Conservation (phyloP, 2,888 invertebrate genomes). For the Phytoseiulus persimilis region DNA sequence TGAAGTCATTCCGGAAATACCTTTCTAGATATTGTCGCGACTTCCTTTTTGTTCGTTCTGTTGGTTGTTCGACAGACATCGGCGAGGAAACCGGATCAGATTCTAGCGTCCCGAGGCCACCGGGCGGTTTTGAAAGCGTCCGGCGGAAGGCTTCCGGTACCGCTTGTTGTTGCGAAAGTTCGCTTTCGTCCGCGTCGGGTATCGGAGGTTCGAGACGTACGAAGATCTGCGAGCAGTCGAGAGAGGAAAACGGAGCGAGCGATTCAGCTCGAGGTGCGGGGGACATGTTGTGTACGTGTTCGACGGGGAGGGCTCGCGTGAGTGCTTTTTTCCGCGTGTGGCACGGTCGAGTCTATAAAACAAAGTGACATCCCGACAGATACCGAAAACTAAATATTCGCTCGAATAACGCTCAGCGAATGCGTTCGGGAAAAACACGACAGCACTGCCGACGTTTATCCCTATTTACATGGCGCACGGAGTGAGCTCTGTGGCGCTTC, state of each 20-base stretch:
- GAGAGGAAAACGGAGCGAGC: background rate
- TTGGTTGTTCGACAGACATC: no score
- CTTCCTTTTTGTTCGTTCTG: no score
- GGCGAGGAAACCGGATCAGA: no score
- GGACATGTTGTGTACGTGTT: background rate
- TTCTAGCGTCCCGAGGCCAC: no score
- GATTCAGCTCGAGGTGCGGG: background rate
- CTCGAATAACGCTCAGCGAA: background rate
- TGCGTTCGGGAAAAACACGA: background rate
- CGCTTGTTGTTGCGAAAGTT: no score
- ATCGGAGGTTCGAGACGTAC: no score
- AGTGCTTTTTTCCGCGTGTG: background rate
- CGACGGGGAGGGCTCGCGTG: background rate
- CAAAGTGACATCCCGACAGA: background rate
- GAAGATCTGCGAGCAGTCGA: background rate
- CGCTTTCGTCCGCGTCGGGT: no score
- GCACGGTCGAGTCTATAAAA: background rate
- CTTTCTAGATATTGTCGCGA: no score
- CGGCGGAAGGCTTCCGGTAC: no score
- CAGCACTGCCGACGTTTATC: background rate
- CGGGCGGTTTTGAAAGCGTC: no score
- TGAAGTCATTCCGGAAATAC: no score
- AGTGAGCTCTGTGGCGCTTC: background rate
- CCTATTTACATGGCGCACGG: background rate
- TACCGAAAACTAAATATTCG: background rate